Evolutionary conservation across 2,113 vertebrate species (phyloP).

Genomic region (Hippocampus mohnikei): DNA sequence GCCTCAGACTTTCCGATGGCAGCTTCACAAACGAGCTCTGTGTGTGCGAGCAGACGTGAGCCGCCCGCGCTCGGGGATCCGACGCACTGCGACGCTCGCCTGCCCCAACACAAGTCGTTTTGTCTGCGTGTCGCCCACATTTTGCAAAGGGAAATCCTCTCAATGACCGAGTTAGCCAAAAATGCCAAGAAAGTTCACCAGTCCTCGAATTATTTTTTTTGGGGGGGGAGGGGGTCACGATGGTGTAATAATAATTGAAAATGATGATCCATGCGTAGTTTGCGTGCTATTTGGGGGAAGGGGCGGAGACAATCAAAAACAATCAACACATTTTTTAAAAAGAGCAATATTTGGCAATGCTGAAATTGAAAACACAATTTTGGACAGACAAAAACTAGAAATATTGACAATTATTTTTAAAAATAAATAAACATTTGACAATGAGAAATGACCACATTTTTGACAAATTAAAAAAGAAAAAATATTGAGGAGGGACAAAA

Average conservation of each 20-base stretch:
- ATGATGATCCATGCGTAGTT: background rate
- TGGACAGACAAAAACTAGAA: background rate
- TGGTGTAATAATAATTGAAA: background rate
- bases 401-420: background rate
- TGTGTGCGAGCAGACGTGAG: slow-evolving; percentile 48
- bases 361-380: background rate
- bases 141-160: background rate
- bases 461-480: background rate
- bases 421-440: background rate
- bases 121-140: background rate
- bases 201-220: no score
- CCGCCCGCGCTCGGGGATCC: slow-evolving; percentile 24
- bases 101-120: background rate
- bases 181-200: background rate
- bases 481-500: background rate
- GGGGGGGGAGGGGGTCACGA: no score
- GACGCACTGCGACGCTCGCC: background rate
- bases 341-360: background rate
- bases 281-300: background rate
- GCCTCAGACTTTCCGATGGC: slow-evolving; percentile 69
- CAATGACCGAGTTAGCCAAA: background rate
- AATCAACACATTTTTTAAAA: background rate
- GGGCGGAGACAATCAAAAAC: background rate
- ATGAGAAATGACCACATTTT: background rate
- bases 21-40: slow-evolving; percentile 62